Conservation (phyloP, 2,888 invertebrate genomes). For the Melipona bicolor region DNA sequence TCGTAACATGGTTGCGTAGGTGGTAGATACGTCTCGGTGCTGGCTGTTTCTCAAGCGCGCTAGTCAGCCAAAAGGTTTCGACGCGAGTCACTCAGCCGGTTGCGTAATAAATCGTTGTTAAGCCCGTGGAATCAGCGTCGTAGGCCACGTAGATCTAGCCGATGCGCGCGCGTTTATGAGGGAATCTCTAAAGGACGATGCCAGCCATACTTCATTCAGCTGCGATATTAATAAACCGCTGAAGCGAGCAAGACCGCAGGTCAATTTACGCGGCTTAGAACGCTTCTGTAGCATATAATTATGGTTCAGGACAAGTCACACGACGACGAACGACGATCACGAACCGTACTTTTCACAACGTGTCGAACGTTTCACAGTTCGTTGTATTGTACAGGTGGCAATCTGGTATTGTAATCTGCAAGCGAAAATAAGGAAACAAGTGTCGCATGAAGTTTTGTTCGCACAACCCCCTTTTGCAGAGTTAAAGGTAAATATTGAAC, state of each 20-base stretch:
- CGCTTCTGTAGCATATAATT: constrained; percentile 15
- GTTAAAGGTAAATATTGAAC: too few relatives aligned
- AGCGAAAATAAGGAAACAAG: too few relatives aligned
- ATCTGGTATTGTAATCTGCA: too few relatives aligned
- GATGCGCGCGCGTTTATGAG: constrained; percentile 19
- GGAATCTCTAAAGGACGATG: constrained; percentile 21
- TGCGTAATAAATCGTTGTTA: constrained; percentile 59
- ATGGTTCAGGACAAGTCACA: constrained; percentile 22
- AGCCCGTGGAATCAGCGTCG: constrained; percentile 33
- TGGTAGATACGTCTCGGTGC: too few relatives aligned
- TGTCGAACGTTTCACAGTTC: constrained; percentile 1
- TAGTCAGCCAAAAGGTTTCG: constrained; percentile 12
- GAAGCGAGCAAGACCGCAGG: constrained; percentile 30
- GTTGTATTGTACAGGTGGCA: too few relatives aligned
- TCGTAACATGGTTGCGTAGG: neutral
- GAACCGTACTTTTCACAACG: constrained; percentile 30
- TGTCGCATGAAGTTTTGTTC: too few relatives aligned
- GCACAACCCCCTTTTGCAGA: too few relatives aligned
- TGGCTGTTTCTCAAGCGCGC: neutral
- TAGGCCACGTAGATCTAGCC: constrained; percentile 23
- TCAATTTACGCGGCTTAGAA: constrained; percentile 49
- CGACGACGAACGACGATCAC: neutral
- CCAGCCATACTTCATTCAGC: constrained; percentile 16
- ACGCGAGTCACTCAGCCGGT: constrained; percentile 22
- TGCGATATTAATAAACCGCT: constrained; percentile 45